Evolutionary conservation across 1,140 invertebrate genomes (phyloP), one percentile per base, ranked within the genome.

Genomic region (honey bee (Apis mellifera)): DNA sequence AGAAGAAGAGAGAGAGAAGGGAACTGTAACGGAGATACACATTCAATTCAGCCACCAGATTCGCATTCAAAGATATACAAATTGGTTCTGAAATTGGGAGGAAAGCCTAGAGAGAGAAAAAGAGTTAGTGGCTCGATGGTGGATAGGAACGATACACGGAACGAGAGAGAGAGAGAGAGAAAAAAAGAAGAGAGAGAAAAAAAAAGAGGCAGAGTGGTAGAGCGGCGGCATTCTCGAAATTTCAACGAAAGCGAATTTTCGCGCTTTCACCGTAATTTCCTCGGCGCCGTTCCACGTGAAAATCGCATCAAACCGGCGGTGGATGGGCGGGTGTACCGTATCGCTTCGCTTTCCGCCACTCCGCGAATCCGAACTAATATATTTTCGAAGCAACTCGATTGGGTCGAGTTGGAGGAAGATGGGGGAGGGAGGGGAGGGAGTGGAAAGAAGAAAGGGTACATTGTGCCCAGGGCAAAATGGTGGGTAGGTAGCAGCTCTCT

Each of bases 351-450:
- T 89, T 84, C 83, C 88, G 79, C 82, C 80, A 78, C 85, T 90
- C 87, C 85, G 84, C 89, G 87, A 91, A 91, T 91, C 90, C 84
- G 80, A 88, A 90, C 89, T 90, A 91, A 91, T 91, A 90, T 89
- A 90, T 90, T 91, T 91, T 81, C 90, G 85, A 87, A 87, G 87
- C 88, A 87, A 90, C 84, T 89, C 88, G 89, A 89, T 89, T 90
- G 88, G 86, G 83, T 78, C 88, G 88, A 89, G 84, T 78, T 59
- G 62, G 84, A 78, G 72, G 75, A 82, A 76, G 81, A 87, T 69
- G 62, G 87, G 82, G 48, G 81, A 70, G 70, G 57, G 19, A 70
- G 57, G 15, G 57, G 32, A 42, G 32, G 7, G 32, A 42, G 32
- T 42, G 32, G 32, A 42, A 42, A 42, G 32, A 42, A 42, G 59